These are phyloP conservation scores for Hermetia illucens DNA, from an alignment of 1,140 invertebrate species.

Conservation along the genomic window DNA sequence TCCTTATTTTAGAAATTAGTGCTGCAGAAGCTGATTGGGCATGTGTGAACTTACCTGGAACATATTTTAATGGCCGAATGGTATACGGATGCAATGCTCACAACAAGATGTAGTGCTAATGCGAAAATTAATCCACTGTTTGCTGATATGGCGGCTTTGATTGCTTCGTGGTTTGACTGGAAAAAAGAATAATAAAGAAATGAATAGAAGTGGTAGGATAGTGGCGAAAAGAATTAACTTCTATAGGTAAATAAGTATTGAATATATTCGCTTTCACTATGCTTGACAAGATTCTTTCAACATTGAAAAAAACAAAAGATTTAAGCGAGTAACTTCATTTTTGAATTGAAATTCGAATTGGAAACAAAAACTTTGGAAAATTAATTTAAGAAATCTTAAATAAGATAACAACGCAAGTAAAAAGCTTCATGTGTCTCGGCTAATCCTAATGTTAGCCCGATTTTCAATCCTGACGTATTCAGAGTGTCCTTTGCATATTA, in stretches of 20 bases:
- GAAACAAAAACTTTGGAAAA: neutral
- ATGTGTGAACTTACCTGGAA: constrained; percentile 22
- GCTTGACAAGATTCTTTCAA: too few relatives aligned
- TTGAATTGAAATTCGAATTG: neutral
- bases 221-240: too few relatives aligned
- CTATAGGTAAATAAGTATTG: too few relatives aligned
- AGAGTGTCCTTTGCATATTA: too few relatives aligned
- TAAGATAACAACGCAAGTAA: too few relatives aligned
- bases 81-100: constrained; percentile 28
- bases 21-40: too few relatives aligned
- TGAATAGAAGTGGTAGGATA: neutral
- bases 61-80: constrained; percentile 25
- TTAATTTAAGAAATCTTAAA: too few relatives aligned
- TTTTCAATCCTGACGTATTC: too few relatives aligned
- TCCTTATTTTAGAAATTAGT: too few relatives aligned
- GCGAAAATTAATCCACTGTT: constrained; percentile 24
- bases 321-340: neutral
- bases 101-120: constrained; percentile 24
- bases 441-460: too few relatives aligned
- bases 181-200: constrained; percentile 4
- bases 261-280: too few relatives aligned
- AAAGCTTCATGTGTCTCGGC: too few relatives aligned
- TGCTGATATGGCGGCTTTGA: constrained; percentile 22
- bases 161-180: constrained; percentile 20
- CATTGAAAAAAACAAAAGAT: neutral